Conservation (phyloP, 2,797 vertebrate species). For the Peromyscus attwateri region DNA sequence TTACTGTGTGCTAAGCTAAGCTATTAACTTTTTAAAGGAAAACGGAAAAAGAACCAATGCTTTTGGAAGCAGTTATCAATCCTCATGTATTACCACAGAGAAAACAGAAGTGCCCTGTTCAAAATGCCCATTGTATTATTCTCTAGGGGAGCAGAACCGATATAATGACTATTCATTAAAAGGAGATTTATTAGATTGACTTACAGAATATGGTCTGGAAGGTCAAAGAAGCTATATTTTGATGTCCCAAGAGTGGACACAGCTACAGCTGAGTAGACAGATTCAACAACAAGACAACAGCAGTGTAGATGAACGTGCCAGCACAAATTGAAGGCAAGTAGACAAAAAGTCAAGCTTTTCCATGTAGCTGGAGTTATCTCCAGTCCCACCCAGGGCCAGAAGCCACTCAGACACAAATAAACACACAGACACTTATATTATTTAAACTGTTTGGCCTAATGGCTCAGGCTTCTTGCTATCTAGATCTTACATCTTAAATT, state of each 20-base stretch:
- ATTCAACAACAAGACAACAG: background rate
- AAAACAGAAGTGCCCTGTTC: background rate
- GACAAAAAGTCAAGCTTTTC: background rate
- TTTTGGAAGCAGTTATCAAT: background rate
- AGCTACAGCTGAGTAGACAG: background rate
- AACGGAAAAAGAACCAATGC: rapidly evolving
- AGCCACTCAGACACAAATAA: too few species aligned
- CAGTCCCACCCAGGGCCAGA: too few species aligned
- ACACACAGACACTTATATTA: too few species aligned
- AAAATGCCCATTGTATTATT: background rate
- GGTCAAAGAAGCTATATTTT: background rate
- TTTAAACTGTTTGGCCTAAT: too few species aligned
- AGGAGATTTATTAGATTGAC: background rate
- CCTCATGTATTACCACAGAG: background rate
- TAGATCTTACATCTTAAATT: too few species aligned
- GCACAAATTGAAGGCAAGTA: background rate
- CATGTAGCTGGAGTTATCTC: too few species aligned
- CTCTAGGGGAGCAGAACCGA: background rate
- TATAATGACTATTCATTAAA: too few species aligned
- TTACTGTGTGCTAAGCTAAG: background rate
- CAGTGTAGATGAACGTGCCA: too few species aligned
- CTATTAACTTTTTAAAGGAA: background rate
- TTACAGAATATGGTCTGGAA: background rate
- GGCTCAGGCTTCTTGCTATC: too few species aligned
- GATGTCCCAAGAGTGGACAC: background rate